Conservation (phyloP, 2,113 vertebrate species). For the Tautogolabrus adspersus region DNA sequence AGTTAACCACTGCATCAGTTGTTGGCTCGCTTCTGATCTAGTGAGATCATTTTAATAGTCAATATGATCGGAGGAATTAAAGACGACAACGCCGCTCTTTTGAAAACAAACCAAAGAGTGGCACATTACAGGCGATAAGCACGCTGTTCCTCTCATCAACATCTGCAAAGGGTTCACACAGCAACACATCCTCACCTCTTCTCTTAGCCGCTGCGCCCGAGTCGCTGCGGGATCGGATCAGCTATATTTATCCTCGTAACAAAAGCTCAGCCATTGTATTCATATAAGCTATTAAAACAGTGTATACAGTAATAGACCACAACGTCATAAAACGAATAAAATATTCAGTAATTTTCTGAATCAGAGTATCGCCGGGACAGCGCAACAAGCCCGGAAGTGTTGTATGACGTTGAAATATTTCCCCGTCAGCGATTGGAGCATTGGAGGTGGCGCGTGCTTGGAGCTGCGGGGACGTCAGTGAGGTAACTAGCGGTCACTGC, state of each 20-base stretch:
- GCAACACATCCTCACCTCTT: slow-evolving; percentile 78
- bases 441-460: slow-evolving; percentile 86
- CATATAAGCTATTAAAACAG: rapidly evolving
- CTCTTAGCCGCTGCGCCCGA: slow-evolving; percentile 42
- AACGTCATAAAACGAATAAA: slow-evolving; percentile 10
- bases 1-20: slow-evolving; percentile 26
- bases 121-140: background rate
- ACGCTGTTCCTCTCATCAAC: slow-evolving; percentile 30
- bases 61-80: background rate
- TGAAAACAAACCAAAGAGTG: too few relatives aligned
- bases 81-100: rapidly evolving
- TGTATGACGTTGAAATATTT: slow-evolving; percentile 65
- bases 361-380: slow-evolving; percentile 66
- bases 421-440: slow-evolving; percentile 79
- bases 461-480: slow-evolving; percentile 67
- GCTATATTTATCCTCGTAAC: slow-evolving; percentile 1
- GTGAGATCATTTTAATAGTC: background rate
- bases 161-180: slow-evolving; percentile 69
- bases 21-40: background rate
- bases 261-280: background rate
- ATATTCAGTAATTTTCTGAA: slow-evolving; percentile 49
- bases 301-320: background rate
- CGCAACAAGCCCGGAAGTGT: slow-evolving; percentile 76
- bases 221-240: slow-evolving; percentile 5
- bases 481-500: slow-evolving; percentile 85